These are phyloP conservation scores for Etheostoma cragini DNA, from an alignment of 2,113 vertebrate species.

Conservation along the genomic window DNA sequence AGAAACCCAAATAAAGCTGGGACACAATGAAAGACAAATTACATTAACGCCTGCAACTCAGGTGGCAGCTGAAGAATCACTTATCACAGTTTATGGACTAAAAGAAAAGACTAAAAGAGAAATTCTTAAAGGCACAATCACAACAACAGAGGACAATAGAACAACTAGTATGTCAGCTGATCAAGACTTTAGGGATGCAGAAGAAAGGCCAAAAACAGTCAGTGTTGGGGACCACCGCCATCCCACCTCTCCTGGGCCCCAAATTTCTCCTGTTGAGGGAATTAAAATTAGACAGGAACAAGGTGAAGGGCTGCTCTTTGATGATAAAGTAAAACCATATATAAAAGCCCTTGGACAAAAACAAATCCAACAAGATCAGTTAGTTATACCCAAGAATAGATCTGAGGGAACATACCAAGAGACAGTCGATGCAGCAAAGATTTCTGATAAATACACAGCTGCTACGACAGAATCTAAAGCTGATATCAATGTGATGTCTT, in stretches of 20 bases:
- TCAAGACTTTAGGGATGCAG: not conserved
- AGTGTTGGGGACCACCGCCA: not conserved
- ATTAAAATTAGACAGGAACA: not conserved
- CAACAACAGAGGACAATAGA: not conserved
- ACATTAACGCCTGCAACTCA: not conserved
- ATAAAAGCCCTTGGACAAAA: not conserved
- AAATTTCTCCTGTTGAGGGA: not conserved
- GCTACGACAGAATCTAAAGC: not conserved
- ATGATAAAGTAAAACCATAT: not conserved
- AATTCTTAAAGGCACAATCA: not conserved
- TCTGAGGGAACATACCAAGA: not conserved
- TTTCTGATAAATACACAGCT: constrained; percentile 3
- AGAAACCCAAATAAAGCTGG: not conserved
- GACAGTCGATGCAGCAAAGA: not conserved
- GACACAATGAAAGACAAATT: not conserved
- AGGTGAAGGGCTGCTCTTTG: not conserved
- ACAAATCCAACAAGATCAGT: not conserved
- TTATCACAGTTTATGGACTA: not conserved
- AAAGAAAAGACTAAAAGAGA: not conserved
- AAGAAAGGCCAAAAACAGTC: not conserved
- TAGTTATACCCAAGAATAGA: not conserved
- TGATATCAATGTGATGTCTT: not conserved
- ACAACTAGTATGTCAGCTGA: not conserved
- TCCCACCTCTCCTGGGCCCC: no score
- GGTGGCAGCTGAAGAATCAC: not conserved